Percentiles rank a stretch among this genome's conserved stretches.
These are phyloP conservation scores for Scatophagus argus DNA, from an alignment of 2,113 vertebrate species.

Conservation along the genomic window DNA sequence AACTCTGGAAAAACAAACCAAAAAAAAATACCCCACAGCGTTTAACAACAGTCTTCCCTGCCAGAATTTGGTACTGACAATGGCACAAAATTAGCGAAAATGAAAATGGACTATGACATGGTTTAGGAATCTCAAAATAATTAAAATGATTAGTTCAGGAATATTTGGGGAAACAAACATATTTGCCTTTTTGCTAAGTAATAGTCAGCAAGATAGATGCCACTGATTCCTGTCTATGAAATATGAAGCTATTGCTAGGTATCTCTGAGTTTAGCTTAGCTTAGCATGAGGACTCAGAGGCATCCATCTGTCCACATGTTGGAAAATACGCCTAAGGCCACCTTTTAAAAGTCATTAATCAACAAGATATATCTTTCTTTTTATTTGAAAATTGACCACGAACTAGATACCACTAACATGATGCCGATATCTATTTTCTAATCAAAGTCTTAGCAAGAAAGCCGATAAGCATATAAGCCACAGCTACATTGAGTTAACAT, in stretches of 20 bases:
- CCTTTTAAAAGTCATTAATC: background rate
- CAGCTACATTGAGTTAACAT: conserved; percentile 10
- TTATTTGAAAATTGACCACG: too few species aligned
- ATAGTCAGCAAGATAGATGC: too few species aligned
- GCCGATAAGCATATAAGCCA: too few species aligned
- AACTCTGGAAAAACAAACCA: too few species aligned
- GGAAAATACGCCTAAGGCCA: background rate
- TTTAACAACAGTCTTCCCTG: background rate
- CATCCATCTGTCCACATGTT: background rate
- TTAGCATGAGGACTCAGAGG: background rate
- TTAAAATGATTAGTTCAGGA: background rate
- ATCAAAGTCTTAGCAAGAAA: background rate
- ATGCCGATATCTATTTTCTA: background rate
- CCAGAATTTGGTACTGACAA: conserved; percentile 9
- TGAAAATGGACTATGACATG: background rate
- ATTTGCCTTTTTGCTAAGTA: background rate
- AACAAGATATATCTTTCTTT: background rate
- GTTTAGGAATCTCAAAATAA: background rate
- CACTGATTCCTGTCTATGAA: background rate
- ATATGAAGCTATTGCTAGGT: background rate
- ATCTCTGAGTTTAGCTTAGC: background rate
- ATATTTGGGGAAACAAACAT: background rate
- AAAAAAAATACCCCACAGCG: too few species aligned
- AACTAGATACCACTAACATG: too few species aligned
- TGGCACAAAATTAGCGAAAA: conserved; percentile 3